phyloP scores from a whole-genome alignment of 2,113 vertebrate species.

The Sardina pilchardus region DNA sequence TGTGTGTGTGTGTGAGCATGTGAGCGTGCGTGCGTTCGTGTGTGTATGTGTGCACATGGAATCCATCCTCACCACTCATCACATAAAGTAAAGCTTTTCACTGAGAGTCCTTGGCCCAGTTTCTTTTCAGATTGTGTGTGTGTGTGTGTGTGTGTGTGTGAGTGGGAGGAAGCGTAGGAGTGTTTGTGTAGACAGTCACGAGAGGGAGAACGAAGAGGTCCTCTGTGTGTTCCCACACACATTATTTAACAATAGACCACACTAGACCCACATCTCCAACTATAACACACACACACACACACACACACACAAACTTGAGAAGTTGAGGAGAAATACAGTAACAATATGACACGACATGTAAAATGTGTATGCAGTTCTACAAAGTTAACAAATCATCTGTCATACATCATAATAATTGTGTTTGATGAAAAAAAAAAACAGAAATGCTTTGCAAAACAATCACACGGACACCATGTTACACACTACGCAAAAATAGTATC shows the following conservation, averaged over 20 bases:
- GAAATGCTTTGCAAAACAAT: too few species aligned
- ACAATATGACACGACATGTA: too few species aligned
- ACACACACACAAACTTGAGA: not conserved
- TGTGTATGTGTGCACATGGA: not conserved
- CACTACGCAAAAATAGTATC: too few species aligned
- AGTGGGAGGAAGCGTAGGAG: not conserved
- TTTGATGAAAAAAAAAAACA: too few species aligned
- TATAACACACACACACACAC: not conserved
- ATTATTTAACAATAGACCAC: not conserved
- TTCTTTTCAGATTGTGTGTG: not conserved
- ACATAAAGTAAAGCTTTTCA: not conserved
- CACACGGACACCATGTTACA: too few species aligned
- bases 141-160: not conserved
- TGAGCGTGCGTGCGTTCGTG: not conserved
- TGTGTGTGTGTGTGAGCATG: not conserved
- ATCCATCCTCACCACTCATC: not conserved
- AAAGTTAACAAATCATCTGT: too few species aligned
- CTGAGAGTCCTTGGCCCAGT: slow-evolving; percentile 4
- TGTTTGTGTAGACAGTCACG: not conserved
- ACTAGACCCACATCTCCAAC: not conserved
- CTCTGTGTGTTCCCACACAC: not conserved
- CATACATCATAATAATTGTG: too few species aligned
- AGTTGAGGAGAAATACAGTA: too few species aligned
- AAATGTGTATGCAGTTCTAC: too few species aligned
- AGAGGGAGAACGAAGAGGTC: not conserved